Evolutionary conservation across 2,113 vertebrate species (phyloP).

Genomic region (Promerops cafer): DNA sequence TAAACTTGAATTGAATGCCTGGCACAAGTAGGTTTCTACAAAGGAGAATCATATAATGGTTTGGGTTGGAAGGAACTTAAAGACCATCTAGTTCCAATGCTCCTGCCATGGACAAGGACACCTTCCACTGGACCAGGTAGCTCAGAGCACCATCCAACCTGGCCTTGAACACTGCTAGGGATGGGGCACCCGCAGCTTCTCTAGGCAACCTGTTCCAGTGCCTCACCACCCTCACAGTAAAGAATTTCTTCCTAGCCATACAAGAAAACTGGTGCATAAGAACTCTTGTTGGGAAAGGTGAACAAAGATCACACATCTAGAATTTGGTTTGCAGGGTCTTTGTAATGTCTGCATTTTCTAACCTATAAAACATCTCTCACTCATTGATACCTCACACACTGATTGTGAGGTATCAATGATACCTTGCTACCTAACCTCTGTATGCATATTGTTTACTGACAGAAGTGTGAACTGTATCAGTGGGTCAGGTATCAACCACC

Average conservation of each 20-base stretch:
- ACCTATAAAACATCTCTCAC: background rate
- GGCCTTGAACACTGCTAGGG: background rate
- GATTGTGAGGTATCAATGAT: too few species aligned
- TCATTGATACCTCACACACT: background rate
- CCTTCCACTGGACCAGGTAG: background rate
- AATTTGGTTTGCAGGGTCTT: background rate
- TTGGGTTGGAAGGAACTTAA: background rate
- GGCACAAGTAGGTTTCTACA: background rate
- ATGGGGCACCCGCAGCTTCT: background rate
- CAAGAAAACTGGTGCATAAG: background rate
- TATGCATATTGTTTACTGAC: background rate
- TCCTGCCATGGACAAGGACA: background rate
- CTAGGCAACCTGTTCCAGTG: rapidly evolving
- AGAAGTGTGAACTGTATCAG: background rate
- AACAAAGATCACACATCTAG: background rate
- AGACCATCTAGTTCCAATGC: background rate
- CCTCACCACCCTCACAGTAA: background rate
- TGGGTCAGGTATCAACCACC: background rate
- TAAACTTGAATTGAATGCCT: background rate
- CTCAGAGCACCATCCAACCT: background rate
- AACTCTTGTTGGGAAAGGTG: background rate
- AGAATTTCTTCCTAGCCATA: background rate
- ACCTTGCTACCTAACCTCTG: background rate
- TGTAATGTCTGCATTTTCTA: background rate
- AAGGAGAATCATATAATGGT: background rate